Base-by-base conservation (phyloP, 2,797 vertebrate genomes). In the Gastrophryne carolinensis region DNA sequence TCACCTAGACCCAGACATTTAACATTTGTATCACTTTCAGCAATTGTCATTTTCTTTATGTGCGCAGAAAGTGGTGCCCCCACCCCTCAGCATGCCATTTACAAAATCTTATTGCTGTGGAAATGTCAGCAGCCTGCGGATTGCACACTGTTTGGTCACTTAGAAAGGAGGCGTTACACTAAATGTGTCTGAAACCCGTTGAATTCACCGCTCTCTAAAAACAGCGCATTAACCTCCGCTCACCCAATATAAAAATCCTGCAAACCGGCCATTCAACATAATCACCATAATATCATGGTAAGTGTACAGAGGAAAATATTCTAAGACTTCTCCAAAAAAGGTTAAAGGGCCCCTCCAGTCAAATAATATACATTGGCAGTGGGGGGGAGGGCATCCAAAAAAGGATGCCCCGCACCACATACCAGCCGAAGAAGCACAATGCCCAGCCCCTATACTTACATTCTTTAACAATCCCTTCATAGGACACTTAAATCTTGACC, bases 81-180 rank as follows among this genome's bases (percentile, higher is more conserved):
- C 41, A 23, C 26, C 17, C 9, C 21, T 23, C 56, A 2, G 13
- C n/a, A 21, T 73, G 26, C 71, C 71, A 54, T 56, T 73, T 64
- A 11, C 34, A 56, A 21, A 44, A 64, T 64, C 50, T 64, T 49
- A 64, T 63, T 54, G 60, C 61, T 54, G 47, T 50, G 50, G 11
- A 73, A 73, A 73, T 73, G 71, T 73, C 71, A 73, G 60, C 26
- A 64, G 58, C 35, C 23, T 23, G 72, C 37, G 23, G 50, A 65
- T 73, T 39, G 41, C 50, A 15, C 26, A 65, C 21, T 63, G 23
- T 72, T 72, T 63, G 70, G 58, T 53, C 70, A 62, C 30, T 52
- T 37, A 53, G 49, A 73, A 23, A 64, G 58, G 62, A 73, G 56
- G 52, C 39, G 47, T 53, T 39, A 39, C 49, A 32, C 64, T 60